Base-by-base conservation (phyloP, 1,140 invertebrate genomes). In the Medauroidea extradentata region DNA sequence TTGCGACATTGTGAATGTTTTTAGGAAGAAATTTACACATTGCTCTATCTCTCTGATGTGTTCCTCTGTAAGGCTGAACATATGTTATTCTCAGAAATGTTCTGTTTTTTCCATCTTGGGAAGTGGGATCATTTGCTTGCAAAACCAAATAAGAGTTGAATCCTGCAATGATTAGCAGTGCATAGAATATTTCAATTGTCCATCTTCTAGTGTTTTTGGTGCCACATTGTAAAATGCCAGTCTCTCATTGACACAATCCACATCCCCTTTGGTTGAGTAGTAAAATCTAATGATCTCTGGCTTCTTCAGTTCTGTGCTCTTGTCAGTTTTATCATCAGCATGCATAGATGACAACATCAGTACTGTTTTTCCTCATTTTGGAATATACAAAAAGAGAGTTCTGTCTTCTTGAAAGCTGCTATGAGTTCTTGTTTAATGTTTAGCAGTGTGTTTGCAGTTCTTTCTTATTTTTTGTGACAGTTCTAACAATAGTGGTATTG, bases 231-330 rank as follows among this genome's bases (percentile, higher is more conserved):
- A 71, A 5, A 25, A 50, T 3, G 60, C 57, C 52, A 56, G 61
- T 50, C 71, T 62, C 59, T 73, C 58, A 60, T 75, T 71, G 14
- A 71, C 65, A 14, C 64, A 63, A 63, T 76, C 74, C 14, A 78
- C 74, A 14, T 67, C 72, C 39, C 66, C 67, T 67, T 78, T 78
- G 9, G 73, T 75, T n/a, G 48, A 14, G 55, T 76, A 73, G 54
- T 78, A 76, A 59, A 61, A 66, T 8, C 54, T 65, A 19, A 75
- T 69, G 14, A 76, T 70, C 39, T 69, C 67, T 39, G 74, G 73
- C 60, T 75, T 75, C 24, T 63, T 52, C 29, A 59, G n/a, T 24
- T 42, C 49, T 23, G 55, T 65, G 29, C 46, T 58, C 43, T 3
- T 38, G 61, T 63, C 61, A 60, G 65, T 63, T 54, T 55, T n/a